A percentile compares a stretch with the other conserved stretches of the same genome.
These are phyloP conservation scores for Drosophila ambigua DNA, from an alignment of 1,140 invertebrate species.

Conservation along the genomic window DNA sequence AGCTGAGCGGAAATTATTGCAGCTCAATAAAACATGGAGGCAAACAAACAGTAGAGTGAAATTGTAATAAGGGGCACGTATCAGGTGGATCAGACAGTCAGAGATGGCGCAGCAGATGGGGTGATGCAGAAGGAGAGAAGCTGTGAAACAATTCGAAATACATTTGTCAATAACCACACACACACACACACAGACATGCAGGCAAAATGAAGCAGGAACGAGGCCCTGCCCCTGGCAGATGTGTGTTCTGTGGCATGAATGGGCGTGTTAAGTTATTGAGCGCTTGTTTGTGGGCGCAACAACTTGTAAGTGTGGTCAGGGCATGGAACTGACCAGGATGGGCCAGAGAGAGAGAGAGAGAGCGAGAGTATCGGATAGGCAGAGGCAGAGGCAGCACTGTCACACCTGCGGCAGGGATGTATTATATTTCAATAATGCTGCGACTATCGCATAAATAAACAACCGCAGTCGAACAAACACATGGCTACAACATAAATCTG, in stretches of 20 bases:
- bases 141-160: conserved; percentile 71
- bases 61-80: conserved; percentile 62
- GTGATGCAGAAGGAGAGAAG: conserved; percentile 14
- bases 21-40: conserved; percentile 59
- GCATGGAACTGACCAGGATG: conserved; percentile 1
- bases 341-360: background rate
- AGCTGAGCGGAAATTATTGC: conserved; percentile 60
- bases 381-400: conserved; percentile 27
- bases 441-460: conserved; percentile 68
- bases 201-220: conserved; percentile 54
- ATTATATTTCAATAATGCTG: conserved; percentile 78
- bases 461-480: conserved; percentile 59
- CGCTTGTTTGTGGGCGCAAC: conserved; percentile 46
- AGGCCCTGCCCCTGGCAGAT: conserved; percentile 37
- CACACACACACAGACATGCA: conserved; percentile 18
- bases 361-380: background rate
- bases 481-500: conserved; percentile 49
- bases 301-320: conserved; percentile 65
- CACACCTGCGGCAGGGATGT: conserved; percentile 70
- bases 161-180: conserved; percentile 75
- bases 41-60: conserved; percentile 33
- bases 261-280: conserved; percentile 65
- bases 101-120: background rate
- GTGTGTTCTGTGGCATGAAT: conserved; percentile 43
- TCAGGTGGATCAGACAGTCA: conserved; percentile 29